Percentiles rank a stretch among this genome's conserved stretches.
Conservation (phyloP, 2,797 vertebrate genomes). For the Girardinus metallicus region DNA sequence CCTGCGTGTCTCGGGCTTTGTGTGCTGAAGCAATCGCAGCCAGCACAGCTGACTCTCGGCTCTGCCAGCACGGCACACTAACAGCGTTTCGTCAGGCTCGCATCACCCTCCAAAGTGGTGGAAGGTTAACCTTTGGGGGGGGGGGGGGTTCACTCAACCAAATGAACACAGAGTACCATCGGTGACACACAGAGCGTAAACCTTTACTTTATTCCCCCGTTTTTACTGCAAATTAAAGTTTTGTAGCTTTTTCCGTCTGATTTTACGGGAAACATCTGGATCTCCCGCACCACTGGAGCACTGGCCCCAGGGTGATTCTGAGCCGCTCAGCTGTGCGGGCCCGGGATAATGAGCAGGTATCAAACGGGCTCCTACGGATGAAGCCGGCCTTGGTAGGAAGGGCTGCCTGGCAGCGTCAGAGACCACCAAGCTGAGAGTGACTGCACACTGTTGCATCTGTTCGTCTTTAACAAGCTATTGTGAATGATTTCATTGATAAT, state of each 20-base stretch:
- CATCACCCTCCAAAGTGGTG: constrained; percentile 52
- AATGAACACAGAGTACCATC: constrained; percentile 69
- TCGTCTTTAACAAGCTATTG: not conserved
- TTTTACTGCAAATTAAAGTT: constrained; percentile 85
- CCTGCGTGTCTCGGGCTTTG: constrained; percentile 39
- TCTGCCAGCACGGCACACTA: constrained; percentile 41
- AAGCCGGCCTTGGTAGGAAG: constrained; percentile 44
- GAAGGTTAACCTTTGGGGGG: constrained; percentile 54
- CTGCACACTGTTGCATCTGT: constrained; percentile 17
- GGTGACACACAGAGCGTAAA: constrained; percentile 75
- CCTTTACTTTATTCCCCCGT: constrained; percentile 77
- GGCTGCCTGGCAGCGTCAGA: constrained; percentile 32
- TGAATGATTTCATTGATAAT: constrained; percentile 5
- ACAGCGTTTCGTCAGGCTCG: constrained; percentile 45
- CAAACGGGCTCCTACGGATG: constrained; percentile 72
- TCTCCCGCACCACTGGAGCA: constrained; percentile 70
- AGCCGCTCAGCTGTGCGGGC: constrained; percentile 73
- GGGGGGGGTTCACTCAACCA: constrained; percentile 59
- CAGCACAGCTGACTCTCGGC: constrained; percentile 58
- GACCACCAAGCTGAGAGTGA: constrained; percentile 65
- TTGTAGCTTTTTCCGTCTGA: constrained; percentile 87
- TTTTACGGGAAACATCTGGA: constrained; percentile 89
- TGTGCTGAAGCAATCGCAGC: constrained; percentile 32
- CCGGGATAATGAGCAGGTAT: constrained; percentile 82
- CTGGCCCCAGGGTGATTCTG: constrained; percentile 76